Evolutionary conservation across 2,888 invertebrate species (phyloP).

Genomic region (Zeuzera pyrina): DNA sequence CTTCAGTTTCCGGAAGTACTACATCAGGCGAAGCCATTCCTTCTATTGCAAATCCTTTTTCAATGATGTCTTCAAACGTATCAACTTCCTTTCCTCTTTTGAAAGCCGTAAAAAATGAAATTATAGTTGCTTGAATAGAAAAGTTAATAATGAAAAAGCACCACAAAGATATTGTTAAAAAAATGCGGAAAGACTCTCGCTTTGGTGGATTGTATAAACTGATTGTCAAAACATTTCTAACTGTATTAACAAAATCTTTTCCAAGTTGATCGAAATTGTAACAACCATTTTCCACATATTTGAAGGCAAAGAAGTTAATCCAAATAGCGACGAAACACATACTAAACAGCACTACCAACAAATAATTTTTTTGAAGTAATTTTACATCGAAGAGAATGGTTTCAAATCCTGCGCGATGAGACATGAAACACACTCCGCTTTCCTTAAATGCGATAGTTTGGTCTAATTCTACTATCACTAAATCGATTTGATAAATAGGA

Average conservation of each 20-base stretch:
- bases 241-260: constrained; percentile 48
- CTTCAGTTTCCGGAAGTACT: constrained; percentile 47
- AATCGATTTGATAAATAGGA: constrained; percentile 52
- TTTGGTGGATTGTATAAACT: constrained; percentile 41
- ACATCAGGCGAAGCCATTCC: constrained; percentile 58
- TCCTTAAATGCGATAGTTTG: constrained; percentile 40
- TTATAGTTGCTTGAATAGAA: constrained; percentile 51
- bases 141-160: constrained; percentile 57
- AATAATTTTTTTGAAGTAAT: constrained; percentile 25
- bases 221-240: constrained; percentile 40
- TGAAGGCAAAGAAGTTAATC: constrained; percentile 41
- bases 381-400: constrained; percentile 42
- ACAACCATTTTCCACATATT: constrained; percentile 25
- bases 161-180: constrained; percentile 47
- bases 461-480: constrained; percentile 45
- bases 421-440: constrained; percentile 52
- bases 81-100: constrained; percentile 57
- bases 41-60: constrained; percentile 50
- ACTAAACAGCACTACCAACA: constrained; percentile 23
- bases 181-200: constrained; percentile 40
- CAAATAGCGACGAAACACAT: constrained; percentile 45
- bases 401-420: constrained; percentile 48
- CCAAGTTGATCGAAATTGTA: constrained; percentile 43
- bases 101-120: constrained; percentile 52
- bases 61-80: constrained; percentile 53